Base-by-base conservation (phyloP, 2,113 vertebrate genomes). In the Oxyura jamaicensis region DNA sequence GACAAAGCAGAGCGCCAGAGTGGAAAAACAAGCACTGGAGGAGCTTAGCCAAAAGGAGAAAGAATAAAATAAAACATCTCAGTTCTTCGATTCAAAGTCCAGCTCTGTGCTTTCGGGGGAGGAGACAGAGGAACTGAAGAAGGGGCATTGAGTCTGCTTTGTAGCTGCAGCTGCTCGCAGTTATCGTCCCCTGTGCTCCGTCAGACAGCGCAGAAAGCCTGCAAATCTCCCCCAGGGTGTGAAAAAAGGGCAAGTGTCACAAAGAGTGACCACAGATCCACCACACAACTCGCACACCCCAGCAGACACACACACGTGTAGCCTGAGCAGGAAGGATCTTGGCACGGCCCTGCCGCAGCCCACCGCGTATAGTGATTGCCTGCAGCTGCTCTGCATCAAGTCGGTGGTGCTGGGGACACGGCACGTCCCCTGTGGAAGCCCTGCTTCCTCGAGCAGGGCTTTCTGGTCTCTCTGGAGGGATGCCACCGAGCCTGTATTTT, bases 151-250 rank as follows among this genome's bases (percentile, higher is more conserved):
- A 78, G 31, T 88, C 41, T 83, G 63, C 79, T 88, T 75, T 84
- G 76, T 84, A 88, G 74, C 88, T 75, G 80, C 92, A 90, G 93
- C 92, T 88, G 92, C 83, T 90, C 62, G 53, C 48, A n/a, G 73
- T 72, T 66, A 52, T 48, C 58, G 65, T 69, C 69, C 69, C 53
- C 67, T 4, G 2, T 41, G 46, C 42, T 78, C 42, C 65, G 73
- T 81, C 82, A 87, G 78, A 28, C 39, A 48, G 77, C 7, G 3
- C 71, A 0, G 0, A 69, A 59, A 74, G 35, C 39, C 86, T 33
- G 19, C 33, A 39, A 1, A 41, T 91, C 91, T 86, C 76, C 48
- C 53, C 41, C 35, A 73, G 62, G 60, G n/a, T 44, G 42, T 39
- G 25, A 62, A 69, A 62, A 71, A 83, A 66, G 53, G 73, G 42